Evolutionary conservation across 2,797 vertebrate genomes (phyloP), one percentile per base, ranked within the genome.

Genomic region (Chiroxiphia lanceolata): DNA sequence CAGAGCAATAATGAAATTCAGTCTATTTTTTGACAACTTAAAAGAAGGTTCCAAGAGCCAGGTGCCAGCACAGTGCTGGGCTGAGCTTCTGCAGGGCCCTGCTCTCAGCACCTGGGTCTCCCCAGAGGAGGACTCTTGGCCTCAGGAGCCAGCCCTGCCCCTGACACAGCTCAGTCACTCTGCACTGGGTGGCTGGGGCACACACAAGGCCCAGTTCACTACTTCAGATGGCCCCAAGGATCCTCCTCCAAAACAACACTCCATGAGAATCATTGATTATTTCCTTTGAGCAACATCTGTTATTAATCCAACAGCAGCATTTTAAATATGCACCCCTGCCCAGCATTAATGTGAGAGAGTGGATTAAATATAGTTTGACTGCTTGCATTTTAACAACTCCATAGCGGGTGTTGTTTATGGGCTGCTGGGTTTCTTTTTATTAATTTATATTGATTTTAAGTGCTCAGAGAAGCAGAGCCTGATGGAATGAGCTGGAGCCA

Each of bases 381-480:
- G 67, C 83, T 80, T 88, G 93, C 33, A 80, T 94, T 96, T 95
- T 91, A 93, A 91, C 83, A 95, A 42, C 71, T 87, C 96, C 79
- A 65, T 54, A 69, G 83, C 82, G 87, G 67, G 93, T 61, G 89
- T 60, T 96, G 92, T 96, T 97, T 96, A 95, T 93, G 94, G 94
- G 90, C 97, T 94, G 84, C 72, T 96, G 63, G 86, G 93, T 92
- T 95, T 89, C 85, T 97, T 94, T 96, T 95, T 95, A 96, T 95
- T 96, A 96, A 95, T 94, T 97, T 96, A 80, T 93, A 96, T 93
- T 96, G 97, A 96, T 93, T 47, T 95, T 83, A 83, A 45, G 80
- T 56, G 76, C 89, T 83, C 77, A 79, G 67, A 87, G 93, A 94
- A 87, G 94, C 90, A 92, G 83, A 94, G 60, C 48, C 86, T 75